phyloP scores from a whole-genome alignment of 1,140 invertebrate species.

The Tetragonula clypearis region DNA sequence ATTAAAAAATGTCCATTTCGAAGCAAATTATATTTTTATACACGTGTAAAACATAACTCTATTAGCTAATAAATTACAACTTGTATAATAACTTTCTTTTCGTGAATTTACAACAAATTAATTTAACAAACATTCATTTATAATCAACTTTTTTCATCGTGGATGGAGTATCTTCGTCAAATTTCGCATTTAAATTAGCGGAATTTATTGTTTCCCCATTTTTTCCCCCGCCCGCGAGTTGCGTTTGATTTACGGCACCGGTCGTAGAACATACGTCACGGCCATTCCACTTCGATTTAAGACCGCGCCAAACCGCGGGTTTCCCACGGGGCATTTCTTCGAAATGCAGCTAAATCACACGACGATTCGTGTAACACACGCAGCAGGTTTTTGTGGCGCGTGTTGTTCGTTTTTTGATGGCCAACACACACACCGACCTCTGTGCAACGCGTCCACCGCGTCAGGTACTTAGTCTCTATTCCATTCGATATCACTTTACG shows the following conservation, averaged over 20 bases:
- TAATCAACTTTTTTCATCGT: background rate
- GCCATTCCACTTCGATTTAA: background rate
- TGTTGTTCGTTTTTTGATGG: constrained; percentile 61
- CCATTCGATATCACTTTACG: constrained; percentile 74
- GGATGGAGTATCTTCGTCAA: background rate
- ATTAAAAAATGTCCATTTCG: no score
- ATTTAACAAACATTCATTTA: no score
- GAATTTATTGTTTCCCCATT: background rate
- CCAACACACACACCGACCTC: constrained; percentile 45
- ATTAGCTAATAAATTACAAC: no score
- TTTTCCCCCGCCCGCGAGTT: background rate
- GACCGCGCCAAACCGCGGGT: background rate
- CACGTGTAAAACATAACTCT: no score
- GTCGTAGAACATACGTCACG: background rate
- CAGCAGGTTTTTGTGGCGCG: constrained; percentile 60
- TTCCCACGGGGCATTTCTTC: background rate
- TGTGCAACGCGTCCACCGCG: constrained; percentile 20
- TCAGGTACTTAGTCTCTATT: constrained; percentile 61
- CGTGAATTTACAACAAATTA: no score
- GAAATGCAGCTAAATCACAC: background rate
- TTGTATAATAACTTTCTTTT: no score
- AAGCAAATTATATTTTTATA: no score
- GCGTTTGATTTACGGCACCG: background rate
- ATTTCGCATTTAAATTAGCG: background rate
- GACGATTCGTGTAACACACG: constrained; percentile 38